Evolutionary conservation across 2,797 vertebrate genomes (phyloP), one percentile per base, ranked within the genome.

Genomic region (Lepus oiostolus): DNA sequence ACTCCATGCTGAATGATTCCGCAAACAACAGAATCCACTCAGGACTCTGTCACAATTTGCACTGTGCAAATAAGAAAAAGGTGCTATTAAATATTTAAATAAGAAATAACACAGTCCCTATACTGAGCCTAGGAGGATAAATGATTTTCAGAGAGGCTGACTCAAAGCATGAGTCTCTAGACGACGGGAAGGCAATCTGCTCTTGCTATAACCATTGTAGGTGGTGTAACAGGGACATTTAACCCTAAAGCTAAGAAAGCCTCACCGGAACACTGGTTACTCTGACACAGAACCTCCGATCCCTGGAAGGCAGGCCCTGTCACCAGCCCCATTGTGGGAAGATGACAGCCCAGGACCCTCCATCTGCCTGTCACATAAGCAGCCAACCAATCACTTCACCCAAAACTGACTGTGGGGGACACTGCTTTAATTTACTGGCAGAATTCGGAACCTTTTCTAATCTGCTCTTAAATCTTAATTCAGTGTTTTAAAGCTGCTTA

Each of bases 381-480:
- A 76, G 28, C 52, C 90, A 85, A 28, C 13, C 80, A 91, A 87
- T 81, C 10, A 77, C 26, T 82, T 88, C 50, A 81, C 11, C 63
- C 26, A 95, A 88, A 75, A 26, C 52, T 75, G 58, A 62, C 65
- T 86, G 35, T 84, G 62, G n/a, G 77, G 72, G 9, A 89, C 13
- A 71, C 6, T 21, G 35, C 54, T 92, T 91, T 90, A 65, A 75
- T 82, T 91, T 85, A 83, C 24, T 88, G 81, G 42, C 42, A 91
- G 42, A 79, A 12, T 32, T 67, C 38, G 8, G 38, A 89, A 83
- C 17, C 5, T 14, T 91, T 86, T 68, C 63, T 68, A 76, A 74
- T 82, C 74, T 60, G 50, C 50, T 54, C 72, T 83, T 92, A 92
- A 92, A 92, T 90, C 77, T 93, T 80, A 91, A 86, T 83, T 67